A percentile compares a stretch with the other conserved stretches of the same genome.
These are phyloP conservation scores for Amia ocellicauda DNA, from an alignment of 2,113 vertebrate species.

Conservation along the genomic window DNA sequence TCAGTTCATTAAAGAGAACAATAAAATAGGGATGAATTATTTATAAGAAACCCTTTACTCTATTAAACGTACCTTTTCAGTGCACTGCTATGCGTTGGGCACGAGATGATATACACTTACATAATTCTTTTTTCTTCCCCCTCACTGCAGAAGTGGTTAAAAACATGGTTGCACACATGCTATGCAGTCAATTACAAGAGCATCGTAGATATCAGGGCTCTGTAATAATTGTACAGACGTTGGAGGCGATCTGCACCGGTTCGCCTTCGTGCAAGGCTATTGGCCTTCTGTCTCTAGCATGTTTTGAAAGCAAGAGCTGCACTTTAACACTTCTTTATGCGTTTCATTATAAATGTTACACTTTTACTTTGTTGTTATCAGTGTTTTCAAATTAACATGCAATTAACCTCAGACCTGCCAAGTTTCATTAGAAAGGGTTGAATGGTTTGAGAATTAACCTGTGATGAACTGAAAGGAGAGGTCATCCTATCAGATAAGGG, in stretches of 20 bases:
- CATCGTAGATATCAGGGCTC: no score
- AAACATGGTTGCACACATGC: no score
- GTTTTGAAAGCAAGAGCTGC: conserved; percentile 2
- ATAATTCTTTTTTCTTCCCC: neutral
- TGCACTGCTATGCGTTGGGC: neutral
- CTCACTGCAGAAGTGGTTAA: neutral
- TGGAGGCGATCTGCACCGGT: neutral
- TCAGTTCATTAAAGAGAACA: conserved; percentile 25
- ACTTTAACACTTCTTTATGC: neutral
- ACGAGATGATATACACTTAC: neutral
- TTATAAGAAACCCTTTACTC: conserved; percentile 12
- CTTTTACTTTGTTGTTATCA: neutral
- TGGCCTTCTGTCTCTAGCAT: neutral
- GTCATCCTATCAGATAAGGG: neutral
- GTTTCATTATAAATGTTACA: conserved; percentile 7
- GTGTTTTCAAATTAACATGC: conserved; percentile 17
- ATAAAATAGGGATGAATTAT: conserved; percentile 22
- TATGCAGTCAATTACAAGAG: no score
- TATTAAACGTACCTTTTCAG: conserved; percentile 18
- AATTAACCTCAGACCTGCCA: conserved; percentile 22
- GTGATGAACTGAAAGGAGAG: neutral
- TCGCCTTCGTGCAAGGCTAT: neutral
- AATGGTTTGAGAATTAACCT: conserved; percentile 22
- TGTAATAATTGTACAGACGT: neutral
- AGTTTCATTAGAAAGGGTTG: conserved; percentile 12